These are phyloP conservation scores for Ceratoteleas bidentatus DNA, from an alignment of 1,140 invertebrate species.

Conservation along the genomic window DNA sequence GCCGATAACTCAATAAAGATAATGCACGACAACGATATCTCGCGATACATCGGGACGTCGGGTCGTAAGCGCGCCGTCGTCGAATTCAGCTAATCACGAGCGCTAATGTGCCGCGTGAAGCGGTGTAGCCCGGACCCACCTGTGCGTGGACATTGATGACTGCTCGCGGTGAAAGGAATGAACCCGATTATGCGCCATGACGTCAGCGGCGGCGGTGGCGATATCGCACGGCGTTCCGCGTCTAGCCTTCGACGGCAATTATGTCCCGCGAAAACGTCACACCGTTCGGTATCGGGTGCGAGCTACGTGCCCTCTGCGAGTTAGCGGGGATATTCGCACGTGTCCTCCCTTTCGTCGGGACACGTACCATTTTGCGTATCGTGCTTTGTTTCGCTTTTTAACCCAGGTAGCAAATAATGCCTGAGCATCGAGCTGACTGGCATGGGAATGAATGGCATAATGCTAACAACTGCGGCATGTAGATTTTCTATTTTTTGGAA, in stretches of 20 bases:
- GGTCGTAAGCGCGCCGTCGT: background rate
- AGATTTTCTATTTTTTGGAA: too few relatives aligned
- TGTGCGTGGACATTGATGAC: slow-evolving; percentile 33
- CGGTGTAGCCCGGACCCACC: slow-evolving; percentile 22
- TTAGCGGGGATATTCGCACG: slow-evolving; percentile 11
- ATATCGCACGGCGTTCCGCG: slow-evolving; percentile 18
- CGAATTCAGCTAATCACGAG: slow-evolving; percentile 7
- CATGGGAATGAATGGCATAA: too few relatives aligned
- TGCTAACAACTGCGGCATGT: too few relatives aligned
- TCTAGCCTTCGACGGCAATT: slow-evolving; percentile 33
- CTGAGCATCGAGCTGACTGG: too few relatives aligned
- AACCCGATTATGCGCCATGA: slow-evolving; percentile 26
- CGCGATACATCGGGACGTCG: background rate
- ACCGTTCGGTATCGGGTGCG: slow-evolving; percentile 7
- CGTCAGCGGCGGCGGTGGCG: slow-evolving; percentile 29
- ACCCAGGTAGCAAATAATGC: too few relatives aligned
- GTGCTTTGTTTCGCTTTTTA: too few relatives aligned
- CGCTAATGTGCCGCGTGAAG: background rate
- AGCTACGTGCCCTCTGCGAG: slow-evolving; percentile 19
- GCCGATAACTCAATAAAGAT: slow-evolving; percentile 29
- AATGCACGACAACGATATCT: slow-evolving; percentile 12
- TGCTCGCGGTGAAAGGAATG: slow-evolving; percentile 40
- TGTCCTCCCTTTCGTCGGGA: slow-evolving; percentile 9
- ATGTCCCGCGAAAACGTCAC: slow-evolving; percentile 31
- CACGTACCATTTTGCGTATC: slow-evolving; percentile 5